phyloP scores from a whole-genome alignment of 2,797 vertebrate genomes.

The Monodelphis domestica region DNA sequence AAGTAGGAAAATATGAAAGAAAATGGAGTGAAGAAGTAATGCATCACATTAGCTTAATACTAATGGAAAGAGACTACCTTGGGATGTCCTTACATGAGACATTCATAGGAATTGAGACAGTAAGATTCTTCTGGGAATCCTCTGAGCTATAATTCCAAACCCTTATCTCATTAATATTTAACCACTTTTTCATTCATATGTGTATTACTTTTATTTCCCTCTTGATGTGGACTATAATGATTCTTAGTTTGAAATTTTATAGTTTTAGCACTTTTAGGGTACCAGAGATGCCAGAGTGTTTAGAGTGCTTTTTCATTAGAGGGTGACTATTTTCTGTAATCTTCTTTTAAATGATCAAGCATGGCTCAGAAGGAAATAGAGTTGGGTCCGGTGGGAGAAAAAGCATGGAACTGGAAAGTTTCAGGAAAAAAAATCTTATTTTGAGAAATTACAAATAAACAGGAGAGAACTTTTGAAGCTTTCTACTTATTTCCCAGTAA shows the following conservation, averaged over 20 bases:
- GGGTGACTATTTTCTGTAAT: slow-evolving; percentile 19
- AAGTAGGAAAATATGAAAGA: slow-evolving; percentile 21
- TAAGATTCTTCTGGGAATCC: not conserved
- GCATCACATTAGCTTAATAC: slow-evolving; percentile 6
- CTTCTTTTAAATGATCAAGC: slow-evolving; percentile 51
- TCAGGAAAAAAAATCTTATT: slow-evolving; percentile 4
- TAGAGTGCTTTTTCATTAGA: slow-evolving; percentile 53
- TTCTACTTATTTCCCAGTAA: slow-evolving; percentile 12
- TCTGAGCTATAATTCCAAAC: slow-evolving; percentile 23
- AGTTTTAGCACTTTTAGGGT: slow-evolving; percentile 56
- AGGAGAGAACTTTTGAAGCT: not conserved
- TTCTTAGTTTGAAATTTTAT: slow-evolving; percentile 49
- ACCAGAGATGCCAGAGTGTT: slow-evolving; percentile 34
- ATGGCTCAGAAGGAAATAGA: slow-evolving; percentile 10
- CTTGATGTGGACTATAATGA: slow-evolving; percentile 21
- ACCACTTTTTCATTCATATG: slow-evolving; percentile 40
- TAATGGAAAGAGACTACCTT: slow-evolving; percentile 15
- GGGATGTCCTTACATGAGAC: slow-evolving; percentile 13
- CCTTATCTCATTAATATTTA: slow-evolving; percentile 50
- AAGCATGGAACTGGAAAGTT: slow-evolving; percentile 22
- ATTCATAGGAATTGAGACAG: slow-evolving; percentile 40
- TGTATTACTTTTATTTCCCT: slow-evolving; percentile 46
- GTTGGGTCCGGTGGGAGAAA: slow-evolving; percentile 1
- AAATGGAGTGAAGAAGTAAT: slow-evolving; percentile 10
- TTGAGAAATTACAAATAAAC: not conserved